Evolutionary conservation across 2,113 vertebrate genomes (phyloP).

Genomic region (Xenopus borealis): DNA sequence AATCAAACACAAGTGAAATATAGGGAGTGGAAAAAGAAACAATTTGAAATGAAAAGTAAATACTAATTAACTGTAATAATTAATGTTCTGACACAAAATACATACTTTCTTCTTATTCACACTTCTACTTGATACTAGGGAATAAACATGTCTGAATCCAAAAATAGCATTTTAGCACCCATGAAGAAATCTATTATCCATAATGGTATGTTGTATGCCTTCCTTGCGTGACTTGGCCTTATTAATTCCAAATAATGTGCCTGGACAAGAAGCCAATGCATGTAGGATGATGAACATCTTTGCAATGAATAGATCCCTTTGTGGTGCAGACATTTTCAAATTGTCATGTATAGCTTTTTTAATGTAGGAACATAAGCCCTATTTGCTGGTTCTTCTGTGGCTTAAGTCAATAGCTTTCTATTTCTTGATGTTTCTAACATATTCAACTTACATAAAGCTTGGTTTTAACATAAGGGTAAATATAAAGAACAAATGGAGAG

Average conservation of each 20-base stretch:
- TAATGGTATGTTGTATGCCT: constrained; percentile 32
- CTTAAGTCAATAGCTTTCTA: too few species aligned
- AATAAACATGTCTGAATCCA: not conserved
- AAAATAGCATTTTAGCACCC: constrained; percentile 20
- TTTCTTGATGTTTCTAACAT: too few species aligned
- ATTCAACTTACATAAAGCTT: too few species aligned
- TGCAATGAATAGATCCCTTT: constrained; percentile 37
- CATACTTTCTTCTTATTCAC: too few species aligned
- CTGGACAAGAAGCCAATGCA: constrained; percentile 26
- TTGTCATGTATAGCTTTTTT: constrained; percentile 22
- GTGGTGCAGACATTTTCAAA: constrained; percentile 31
- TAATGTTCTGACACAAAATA: too few species aligned
- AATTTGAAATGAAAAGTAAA: too few species aligned
- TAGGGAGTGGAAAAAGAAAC: too few species aligned
- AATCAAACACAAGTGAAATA: too few species aligned
- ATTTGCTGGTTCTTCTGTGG: constrained; percentile 17
- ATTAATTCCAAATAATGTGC: constrained; percentile 24
- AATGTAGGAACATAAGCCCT: constrained; percentile 18
- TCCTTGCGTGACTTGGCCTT: constrained; percentile 31
- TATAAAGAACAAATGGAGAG: too few species aligned
- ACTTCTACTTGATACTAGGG: too few species aligned
- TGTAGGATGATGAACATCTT: constrained; percentile 22
- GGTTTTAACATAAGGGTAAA: too few species aligned
- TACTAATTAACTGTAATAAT: too few species aligned
- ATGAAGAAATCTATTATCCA: constrained; percentile 30